These are phyloP conservation scores for Sylvilagus bachmani DNA, from an alignment of 2,113 vertebrate species.

Conservation along the genomic window DNA sequence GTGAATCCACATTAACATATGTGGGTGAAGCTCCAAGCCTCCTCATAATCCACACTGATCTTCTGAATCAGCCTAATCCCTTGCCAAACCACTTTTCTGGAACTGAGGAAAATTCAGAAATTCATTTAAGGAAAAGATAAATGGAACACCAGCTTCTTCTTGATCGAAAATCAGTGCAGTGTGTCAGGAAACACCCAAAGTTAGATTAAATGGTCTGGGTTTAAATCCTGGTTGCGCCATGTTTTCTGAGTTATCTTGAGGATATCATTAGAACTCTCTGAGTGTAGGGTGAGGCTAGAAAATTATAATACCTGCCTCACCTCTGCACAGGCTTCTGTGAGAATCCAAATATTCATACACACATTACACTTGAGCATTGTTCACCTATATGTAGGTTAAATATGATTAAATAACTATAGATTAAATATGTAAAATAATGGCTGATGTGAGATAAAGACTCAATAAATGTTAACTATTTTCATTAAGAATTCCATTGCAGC, in stretches of 20 bases:
- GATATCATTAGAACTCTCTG: not conserved
- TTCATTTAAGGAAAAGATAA: conserved; percentile 22
- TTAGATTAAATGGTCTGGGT: not conserved
- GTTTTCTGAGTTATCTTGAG: not conserved
- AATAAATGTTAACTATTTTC: conserved; percentile 56
- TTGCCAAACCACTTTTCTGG: conserved; percentile 25
- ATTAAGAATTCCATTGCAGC: conserved; percentile 28
- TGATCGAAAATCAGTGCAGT: not conserved
- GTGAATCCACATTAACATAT: not conserved
- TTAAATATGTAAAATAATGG: conserved; percentile 55
- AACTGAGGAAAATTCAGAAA: conserved; percentile 2
- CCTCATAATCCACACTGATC: not conserved
- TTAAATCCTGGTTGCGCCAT: not conserved
- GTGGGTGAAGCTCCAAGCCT: not conserved
- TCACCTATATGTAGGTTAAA: not conserved
- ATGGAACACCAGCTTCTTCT: not conserved
- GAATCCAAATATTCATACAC: not conserved
- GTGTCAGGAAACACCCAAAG: not conserved
- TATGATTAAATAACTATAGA: conserved; percentile 34
- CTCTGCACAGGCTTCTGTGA: not conserved
- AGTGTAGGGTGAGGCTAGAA: not conserved
- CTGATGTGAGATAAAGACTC: conserved; percentile 6
- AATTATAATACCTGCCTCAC: not conserved
- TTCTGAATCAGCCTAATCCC: not conserved
- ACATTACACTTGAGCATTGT: not conserved